Evolutionary conservation across 2,113 vertebrate species (phyloP).

Genomic region (Muntiacus muntjak): DNA sequence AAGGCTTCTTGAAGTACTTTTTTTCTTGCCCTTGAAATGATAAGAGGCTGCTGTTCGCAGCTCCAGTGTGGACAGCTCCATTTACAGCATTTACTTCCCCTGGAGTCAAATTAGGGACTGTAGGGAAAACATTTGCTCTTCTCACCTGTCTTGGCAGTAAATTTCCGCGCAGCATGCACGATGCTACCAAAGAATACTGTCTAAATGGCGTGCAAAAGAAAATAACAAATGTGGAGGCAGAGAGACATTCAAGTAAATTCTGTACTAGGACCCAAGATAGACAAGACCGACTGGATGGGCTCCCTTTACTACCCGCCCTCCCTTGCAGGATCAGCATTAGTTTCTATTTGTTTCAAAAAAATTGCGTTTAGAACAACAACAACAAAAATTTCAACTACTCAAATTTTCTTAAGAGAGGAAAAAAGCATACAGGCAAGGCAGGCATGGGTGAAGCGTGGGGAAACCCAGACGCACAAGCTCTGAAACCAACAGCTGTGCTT

Average conservation of each 20-base stretch:
- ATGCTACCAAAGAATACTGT: not conserved
- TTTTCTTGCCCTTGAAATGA: not conserved
- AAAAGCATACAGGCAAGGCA: not conserved
- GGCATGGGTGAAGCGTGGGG: not conserved
- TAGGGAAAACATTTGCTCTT: not conserved
- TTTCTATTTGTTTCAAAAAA: not conserved
- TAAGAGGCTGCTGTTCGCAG: not conserved
- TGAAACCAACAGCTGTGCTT: slow-evolving; percentile 66
- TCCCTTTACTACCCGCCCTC: rapidly evolving
- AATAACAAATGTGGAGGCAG: not conserved
- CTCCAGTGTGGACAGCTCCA: not conserved
- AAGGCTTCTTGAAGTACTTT: not conserved
- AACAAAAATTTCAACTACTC: not conserved
- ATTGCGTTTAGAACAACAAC: not conserved
- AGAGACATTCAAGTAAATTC: not conserved
- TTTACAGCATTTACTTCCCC: not conserved
- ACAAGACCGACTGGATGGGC: not conserved
- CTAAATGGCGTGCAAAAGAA: not conserved
- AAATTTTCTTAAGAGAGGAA: not conserved
- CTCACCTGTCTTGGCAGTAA: not conserved
- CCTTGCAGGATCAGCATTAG: not conserved
- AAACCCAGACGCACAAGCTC: not conserved
- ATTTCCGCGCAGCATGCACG: not conserved
- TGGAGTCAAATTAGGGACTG: not conserved
- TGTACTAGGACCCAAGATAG: not conserved